Conservation (phyloP, 2,888 invertebrate genomes). For the Heliconius charithonia region DNA sequence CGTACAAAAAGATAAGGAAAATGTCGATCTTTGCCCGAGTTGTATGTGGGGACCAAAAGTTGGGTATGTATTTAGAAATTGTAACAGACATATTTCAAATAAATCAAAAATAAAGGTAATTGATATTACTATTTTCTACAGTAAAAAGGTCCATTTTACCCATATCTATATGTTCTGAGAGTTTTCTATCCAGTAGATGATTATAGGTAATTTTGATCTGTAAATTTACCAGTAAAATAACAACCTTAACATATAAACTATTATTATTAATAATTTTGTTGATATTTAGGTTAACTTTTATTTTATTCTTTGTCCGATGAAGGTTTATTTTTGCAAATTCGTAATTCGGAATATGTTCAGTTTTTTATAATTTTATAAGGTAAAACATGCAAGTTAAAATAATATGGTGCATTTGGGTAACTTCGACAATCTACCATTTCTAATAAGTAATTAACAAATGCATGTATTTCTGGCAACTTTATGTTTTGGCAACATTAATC, state of each 20-base stretch:
- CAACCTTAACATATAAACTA: not conserved
- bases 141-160: not conserved
- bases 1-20: slow-evolving; percentile 60
- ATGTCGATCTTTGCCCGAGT: slow-evolving; percentile 68
- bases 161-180: not conserved
- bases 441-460: not conserved
- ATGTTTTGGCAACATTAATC: not conserved
- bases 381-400: not conserved
- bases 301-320: no score
- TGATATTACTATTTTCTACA: not conserved
- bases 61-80: slow-evolving; percentile 57
- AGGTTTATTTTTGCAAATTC: no score
- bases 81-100: not conserved
- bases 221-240: not conserved
- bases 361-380: not conserved
- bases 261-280: not conserved
- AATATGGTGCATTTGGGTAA: not conserved
- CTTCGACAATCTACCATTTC: not conserved
- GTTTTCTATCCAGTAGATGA: not conserved
- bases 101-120: not conserved
- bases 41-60: slow-evolving; percentile 78
- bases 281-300: no score
- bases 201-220: not conserved
- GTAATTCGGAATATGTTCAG: no score
- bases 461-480: not conserved